Percentiles rank a stretch among this genome's conserved stretches.
Conservation (phyloP, 2,113 vertebrate species). For the Neotoma lepida region DNA sequence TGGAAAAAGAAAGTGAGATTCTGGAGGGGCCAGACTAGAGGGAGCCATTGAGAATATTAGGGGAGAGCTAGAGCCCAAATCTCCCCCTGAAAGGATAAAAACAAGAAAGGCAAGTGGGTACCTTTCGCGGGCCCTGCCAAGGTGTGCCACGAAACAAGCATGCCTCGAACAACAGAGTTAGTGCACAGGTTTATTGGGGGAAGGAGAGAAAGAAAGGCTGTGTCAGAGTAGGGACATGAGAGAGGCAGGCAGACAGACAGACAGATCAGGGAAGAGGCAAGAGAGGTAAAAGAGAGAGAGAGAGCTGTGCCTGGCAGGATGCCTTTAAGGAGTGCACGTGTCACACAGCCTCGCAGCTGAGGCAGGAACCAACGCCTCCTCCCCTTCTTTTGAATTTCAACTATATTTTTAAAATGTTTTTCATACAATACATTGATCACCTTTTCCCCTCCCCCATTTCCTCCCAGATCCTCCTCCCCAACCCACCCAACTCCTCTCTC, state of each 20-base stretch:
- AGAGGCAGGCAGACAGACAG: background rate
- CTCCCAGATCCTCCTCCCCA: background rate
- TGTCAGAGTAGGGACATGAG: background rate
- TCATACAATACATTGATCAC: background rate
- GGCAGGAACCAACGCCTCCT: background rate
- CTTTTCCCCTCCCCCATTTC: background rate
- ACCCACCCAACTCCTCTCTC: background rate
- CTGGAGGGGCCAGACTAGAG: background rate
- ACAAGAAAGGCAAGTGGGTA: background rate
- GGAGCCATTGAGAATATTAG: background rate
- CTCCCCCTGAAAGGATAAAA: background rate
- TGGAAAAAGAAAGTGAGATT: conserved; percentile 45
- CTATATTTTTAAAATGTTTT: background rate
- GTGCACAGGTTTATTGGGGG: background rate
- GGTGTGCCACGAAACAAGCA: background rate
- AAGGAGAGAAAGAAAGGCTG: background rate
- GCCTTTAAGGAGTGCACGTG: background rate
- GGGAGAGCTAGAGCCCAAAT: background rate
- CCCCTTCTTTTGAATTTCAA: background rate
- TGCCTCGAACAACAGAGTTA: background rate
- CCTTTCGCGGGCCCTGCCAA: background rate
- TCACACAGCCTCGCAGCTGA: background rate
- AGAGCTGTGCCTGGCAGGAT: background rate
- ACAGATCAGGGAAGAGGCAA: background rate
- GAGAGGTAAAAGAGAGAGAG: background rate